A percentile compares a stretch with the other conserved stretches of the same genome.
Conservation (phyloP, 1,140 invertebrate genomes). For the Metaphire vulgaris region DNA sequence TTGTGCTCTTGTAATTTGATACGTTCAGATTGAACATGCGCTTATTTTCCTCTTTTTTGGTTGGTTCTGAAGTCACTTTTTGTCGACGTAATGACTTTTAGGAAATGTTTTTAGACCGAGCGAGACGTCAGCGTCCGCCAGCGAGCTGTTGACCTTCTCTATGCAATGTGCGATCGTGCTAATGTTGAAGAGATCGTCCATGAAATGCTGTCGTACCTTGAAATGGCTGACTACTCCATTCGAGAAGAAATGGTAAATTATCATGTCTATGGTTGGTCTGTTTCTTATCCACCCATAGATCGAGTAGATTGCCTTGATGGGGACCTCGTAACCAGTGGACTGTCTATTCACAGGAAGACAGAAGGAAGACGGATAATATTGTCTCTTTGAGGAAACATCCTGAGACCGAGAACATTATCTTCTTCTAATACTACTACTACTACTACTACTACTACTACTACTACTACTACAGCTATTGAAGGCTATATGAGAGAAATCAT, state of each 20-base stretch:
- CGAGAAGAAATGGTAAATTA: constrained; percentile 90
- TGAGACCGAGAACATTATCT: no score
- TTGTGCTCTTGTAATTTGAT: no score
- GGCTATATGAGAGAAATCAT: no score
- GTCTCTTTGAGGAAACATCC: no score
- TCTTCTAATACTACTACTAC: no score
- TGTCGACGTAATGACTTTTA: neutral
- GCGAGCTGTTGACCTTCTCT: constrained; percentile 95
- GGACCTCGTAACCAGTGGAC: no score
- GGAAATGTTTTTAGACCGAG: constrained; percentile 66
- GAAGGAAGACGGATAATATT: no score
- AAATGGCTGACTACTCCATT: constrained; percentile 99
- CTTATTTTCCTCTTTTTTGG: neutral
- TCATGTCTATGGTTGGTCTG: constrained; percentile 6
- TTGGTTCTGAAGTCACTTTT: neutral
- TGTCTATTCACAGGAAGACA: no score
- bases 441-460: no score
- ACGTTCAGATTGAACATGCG: neutral
- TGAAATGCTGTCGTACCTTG: constrained; percentile 98
- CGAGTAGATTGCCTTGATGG: no score
- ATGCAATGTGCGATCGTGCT: constrained; percentile 99
- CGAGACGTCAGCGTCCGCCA: constrained; percentile 98
- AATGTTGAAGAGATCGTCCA: constrained; percentile 99
- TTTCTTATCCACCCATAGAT: no score
- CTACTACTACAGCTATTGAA: no score